Conservation (phyloP, 2,797 vertebrate species). For the Tamandua tetradactyla region DNA sequence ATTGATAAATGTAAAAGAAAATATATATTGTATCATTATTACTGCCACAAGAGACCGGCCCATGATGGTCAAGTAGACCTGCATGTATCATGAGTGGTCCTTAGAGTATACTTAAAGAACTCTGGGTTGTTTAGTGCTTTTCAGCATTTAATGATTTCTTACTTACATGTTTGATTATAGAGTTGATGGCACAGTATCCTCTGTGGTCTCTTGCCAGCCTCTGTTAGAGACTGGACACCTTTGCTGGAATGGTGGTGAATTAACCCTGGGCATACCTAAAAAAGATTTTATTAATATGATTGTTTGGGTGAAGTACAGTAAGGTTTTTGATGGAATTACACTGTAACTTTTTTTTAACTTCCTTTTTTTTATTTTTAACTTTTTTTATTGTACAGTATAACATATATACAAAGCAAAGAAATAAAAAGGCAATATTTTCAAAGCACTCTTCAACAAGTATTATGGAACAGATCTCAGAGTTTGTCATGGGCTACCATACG, state of each 20-base stretch:
- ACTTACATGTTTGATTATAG: not conserved
- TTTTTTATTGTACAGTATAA: too few relatives aligned
- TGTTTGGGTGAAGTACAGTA: not conserved
- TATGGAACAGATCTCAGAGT: too few relatives aligned
- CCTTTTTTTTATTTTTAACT: too few relatives aligned
- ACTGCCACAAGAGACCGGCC: not conserved
- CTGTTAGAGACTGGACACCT: not conserved
- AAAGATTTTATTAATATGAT: conserved; percentile 9
- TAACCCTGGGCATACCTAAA: not conserved
- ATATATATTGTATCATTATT: not conserved
- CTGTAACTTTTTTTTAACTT: not conserved
- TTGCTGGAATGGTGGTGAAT: not conserved
- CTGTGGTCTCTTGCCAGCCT: not conserved
- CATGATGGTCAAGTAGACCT: not conserved
- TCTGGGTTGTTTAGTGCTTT: not conserved
- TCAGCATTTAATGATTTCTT: not conserved
- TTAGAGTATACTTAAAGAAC: not conserved
- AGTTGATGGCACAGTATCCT: not conserved
- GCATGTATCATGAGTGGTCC: not conserved
- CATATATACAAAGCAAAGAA: too few relatives aligned
- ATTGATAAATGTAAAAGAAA: not conserved
- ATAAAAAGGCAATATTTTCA: too few relatives aligned
- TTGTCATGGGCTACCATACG: too few relatives aligned
- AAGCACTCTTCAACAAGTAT: too few relatives aligned
- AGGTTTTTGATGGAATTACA: not conserved